Conservation (phyloP, 2,113 vertebrate species). For the Chamaetylas fuelleborni region DNA sequence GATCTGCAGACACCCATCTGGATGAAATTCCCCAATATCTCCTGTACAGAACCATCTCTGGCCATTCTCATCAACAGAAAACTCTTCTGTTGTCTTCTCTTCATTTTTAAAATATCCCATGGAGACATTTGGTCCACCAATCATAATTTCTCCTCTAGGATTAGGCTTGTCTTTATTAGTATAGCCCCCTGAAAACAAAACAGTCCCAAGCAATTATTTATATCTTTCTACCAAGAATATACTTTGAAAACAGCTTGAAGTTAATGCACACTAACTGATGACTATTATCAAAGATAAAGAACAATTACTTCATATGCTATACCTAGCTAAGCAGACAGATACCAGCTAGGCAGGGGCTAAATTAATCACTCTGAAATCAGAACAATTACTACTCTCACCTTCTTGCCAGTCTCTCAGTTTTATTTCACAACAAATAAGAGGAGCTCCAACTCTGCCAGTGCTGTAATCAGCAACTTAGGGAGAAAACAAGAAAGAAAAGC, state of each 20-base stretch:
- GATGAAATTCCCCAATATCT: constrained; percentile 91
- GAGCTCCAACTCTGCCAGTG: constrained; percentile 93
- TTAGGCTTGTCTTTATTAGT: constrained; percentile 88
- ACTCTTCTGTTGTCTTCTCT: constrained; percentile 82
- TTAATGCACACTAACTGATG: not conserved
- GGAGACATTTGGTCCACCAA: constrained; percentile 93
- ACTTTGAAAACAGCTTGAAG: not conserved
- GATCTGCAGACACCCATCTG: constrained; percentile 94
- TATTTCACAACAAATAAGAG: constrained; percentile 93
- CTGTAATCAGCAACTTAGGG: constrained; percentile 80
- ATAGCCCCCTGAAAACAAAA: constrained; percentile 84
- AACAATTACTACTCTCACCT: constrained; percentile 75
- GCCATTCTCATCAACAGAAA: constrained; percentile 83
- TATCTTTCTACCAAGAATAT: not conserved
- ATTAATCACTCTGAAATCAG: not conserved
- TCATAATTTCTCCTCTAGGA: constrained; percentile 92
- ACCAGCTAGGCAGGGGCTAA: not conserved
- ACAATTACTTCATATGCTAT: not conserved
- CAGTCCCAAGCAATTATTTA: not conserved
- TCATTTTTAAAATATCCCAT: constrained; percentile 91
- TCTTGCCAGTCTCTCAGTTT: constrained; percentile 92
- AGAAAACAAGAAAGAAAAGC: not conserved
- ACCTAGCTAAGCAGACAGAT: not conserved
- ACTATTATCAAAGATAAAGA: not conserved
- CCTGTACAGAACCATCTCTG: constrained; percentile 98